phyloP scores from a whole-genome alignment of 1,140 invertebrate genomes.

The Apis florea region DNA sequence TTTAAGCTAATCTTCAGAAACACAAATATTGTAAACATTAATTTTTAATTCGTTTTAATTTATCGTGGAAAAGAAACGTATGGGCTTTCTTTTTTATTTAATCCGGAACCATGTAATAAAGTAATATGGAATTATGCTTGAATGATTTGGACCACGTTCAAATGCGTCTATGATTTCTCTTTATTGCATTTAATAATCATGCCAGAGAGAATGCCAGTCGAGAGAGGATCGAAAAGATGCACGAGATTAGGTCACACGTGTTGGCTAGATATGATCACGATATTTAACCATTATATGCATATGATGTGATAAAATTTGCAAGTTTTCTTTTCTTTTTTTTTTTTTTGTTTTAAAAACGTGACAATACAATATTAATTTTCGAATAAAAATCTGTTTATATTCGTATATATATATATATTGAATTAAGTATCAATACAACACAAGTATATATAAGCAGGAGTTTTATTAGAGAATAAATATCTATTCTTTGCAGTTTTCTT shows the following conservation, averaged over 20 bases:
- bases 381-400: neutral
- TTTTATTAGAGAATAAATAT: constrained; percentile 15
- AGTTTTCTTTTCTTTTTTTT: neutral
- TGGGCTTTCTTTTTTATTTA: neutral
- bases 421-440: neutral
- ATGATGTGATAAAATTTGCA: neutral
- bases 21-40: neutral
- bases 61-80: neutral
- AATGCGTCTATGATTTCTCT: constrained; percentile 14
- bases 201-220: constrained; percentile 1
- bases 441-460: neutral
- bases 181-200: constrained; percentile 2
- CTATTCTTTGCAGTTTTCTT: neutral
- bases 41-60: neutral
- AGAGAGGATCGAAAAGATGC: constrained; percentile 16
- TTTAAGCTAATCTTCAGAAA: neutral
- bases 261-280: constrained; percentile 1
- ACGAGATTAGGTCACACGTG: constrained; percentile 23
- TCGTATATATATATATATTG: neutral
- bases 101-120: neutral
- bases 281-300: neutral
- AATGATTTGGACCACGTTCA: constrained; percentile 19
- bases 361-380: neutral
- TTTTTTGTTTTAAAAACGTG: neutral
- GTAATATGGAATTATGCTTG: constrained; percentile 7